A percentile compares a stretch with the other conserved stretches of the same genome.
phyloP scores from a whole-genome alignment of 92 coral and sea anemone genomes.

The Epizoanthus scotinus region DNA sequence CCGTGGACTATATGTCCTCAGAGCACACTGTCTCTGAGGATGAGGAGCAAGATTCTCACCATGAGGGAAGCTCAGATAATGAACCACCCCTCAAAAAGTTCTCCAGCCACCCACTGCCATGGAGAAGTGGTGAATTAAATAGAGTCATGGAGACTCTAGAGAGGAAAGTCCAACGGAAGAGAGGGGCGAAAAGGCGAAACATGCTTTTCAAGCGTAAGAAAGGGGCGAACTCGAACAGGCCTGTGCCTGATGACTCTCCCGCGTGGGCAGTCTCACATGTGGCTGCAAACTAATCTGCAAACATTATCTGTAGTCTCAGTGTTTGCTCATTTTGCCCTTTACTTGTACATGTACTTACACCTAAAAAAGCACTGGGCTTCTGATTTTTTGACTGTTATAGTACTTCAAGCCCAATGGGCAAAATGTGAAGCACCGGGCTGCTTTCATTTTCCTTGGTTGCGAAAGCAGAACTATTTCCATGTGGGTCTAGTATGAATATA shows the following conservation, averaged over 20 bases:
- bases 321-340: background rate
- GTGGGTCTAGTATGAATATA: no score
- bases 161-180: slow-evolving; percentile 5
- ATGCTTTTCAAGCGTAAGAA: slow-evolving; percentile 28
- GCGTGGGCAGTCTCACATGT: slow-evolving; percentile 33
- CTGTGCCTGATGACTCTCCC: slow-evolving; percentile 38
- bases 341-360: no score
- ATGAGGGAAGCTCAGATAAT: background rate
- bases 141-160: slow-evolving; percentile 37
- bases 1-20: no score
- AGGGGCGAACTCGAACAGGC: slow-evolving; percentile 45
- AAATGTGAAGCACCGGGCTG: no score
- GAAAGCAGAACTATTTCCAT: no score
- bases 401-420: no score
- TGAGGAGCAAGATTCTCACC: background rate
- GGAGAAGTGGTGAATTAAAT: slow-evolving; percentile 44
- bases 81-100: slow-evolving; percentile 10
- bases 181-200: slow-evolving; percentile 30
- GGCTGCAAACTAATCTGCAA: slow-evolving; percentile 2
- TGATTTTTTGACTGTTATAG: no score
- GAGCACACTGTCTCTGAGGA: no score
- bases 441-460: no score
- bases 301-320: background rate
- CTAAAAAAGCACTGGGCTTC: no score
- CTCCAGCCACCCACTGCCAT: slow-evolving; percentile 17